These are phyloP conservation scores for Corythaixoides concolor DNA, from an alignment of 2,113 vertebrate species.

Conservation along the genomic window DNA sequence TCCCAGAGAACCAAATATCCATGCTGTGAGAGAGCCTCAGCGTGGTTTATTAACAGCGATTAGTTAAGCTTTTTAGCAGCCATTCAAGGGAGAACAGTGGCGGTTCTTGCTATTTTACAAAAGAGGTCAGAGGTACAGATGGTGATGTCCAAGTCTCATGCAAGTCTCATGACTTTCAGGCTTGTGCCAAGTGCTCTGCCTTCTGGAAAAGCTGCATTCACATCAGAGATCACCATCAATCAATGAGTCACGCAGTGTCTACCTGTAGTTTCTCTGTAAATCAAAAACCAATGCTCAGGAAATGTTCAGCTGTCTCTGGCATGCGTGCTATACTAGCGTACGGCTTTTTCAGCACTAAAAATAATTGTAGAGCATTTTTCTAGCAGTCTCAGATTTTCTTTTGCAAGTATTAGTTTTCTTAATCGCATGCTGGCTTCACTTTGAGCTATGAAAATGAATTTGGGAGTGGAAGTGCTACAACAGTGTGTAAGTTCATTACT, in stretches of 20 bases:
- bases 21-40: background rate
- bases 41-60: background rate
- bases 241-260: background rate
- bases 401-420: background rate
- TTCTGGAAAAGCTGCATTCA: background rate
- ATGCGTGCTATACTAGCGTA: background rate
- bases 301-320: background rate
- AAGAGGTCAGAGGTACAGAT: background rate
- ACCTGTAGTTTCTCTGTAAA: background rate
- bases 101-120: background rate
- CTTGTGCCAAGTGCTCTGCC: background rate
- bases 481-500: background rate
- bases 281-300: background rate
- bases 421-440: background rate
- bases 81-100: background rate
- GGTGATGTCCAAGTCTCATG: constrained; percentile 11
- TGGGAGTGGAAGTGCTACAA: background rate
- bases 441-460: background rate
- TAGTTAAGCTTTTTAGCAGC: constrained; percentile 9
- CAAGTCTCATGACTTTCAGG: background rate
- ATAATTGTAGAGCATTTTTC: background rate
- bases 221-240: background rate
- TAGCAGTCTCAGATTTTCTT: background rate
- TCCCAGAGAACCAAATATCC: background rate
- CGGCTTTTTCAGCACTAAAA: background rate